phyloP scores from a whole-genome alignment of 2,113 vertebrate species.

The Chamaea fasciata region DNA sequence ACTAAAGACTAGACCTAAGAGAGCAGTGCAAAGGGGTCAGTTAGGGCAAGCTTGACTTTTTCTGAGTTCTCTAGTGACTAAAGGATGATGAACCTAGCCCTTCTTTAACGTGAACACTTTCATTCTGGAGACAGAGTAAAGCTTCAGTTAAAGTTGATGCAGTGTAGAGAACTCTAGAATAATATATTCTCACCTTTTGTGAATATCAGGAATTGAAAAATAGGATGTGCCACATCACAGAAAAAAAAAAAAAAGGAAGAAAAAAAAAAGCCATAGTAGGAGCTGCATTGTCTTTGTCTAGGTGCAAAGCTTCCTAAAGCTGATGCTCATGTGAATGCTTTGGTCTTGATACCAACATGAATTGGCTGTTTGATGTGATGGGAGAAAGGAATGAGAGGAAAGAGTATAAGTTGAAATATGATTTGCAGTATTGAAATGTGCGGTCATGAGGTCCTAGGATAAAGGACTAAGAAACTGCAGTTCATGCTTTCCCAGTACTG shows the following conservation, averaged over 20 bases:
- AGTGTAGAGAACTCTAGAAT: not conserved
- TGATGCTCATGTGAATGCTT: not conserved
- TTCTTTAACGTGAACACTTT: not conserved
- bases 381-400: not conserved
- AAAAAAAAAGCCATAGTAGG: not conserved
- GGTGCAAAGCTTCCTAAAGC: not conserved
- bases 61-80: not conserved
- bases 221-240: not conserved
- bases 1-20: not conserved
- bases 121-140: not conserved
- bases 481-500: not conserved
- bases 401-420: not conserved
- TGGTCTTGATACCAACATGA: not conserved
- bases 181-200: not conserved
- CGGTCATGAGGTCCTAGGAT: not conserved
- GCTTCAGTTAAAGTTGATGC: not conserved
- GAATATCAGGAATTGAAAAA: not conserved
- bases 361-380: not conserved
- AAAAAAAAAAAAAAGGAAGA: too few relatives aligned
- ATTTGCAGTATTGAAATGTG: not conserved
- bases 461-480: not conserved
- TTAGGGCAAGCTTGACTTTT: not conserved
- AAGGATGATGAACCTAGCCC: not conserved
- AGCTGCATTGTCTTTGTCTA: not conserved
- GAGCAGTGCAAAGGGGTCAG: not conserved